These are phyloP conservation scores for Columba guinea DNA, from an alignment of 2,797 vertebrate species.

Conservation along the genomic window DNA sequence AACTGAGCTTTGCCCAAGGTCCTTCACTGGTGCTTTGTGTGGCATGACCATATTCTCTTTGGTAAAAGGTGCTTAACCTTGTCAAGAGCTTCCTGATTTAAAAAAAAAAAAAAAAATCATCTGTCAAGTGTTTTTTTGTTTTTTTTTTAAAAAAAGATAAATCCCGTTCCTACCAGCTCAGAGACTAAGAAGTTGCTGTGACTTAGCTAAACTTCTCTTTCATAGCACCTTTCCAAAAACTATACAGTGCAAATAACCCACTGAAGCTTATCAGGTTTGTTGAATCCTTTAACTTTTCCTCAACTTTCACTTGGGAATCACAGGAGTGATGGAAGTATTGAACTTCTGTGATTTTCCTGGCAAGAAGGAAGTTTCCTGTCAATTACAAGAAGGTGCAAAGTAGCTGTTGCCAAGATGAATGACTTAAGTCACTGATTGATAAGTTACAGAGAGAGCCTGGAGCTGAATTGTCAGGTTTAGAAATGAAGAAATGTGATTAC, in stretches of 20 bases:
- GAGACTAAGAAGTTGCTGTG: background rate
- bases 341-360: background rate
- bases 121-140: fast-evolving
- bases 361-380: background rate
- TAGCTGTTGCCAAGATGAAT: background rate
- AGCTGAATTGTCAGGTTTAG: background rate
- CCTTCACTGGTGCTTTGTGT: background rate
- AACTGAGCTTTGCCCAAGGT: background rate
- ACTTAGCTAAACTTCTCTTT: background rate
- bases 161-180: background rate
- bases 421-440: background rate
- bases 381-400: background rate
- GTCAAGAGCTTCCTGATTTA: background rate
- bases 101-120: background rate
- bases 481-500: background rate
- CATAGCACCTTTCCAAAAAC: background rate
- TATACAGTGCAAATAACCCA: background rate
- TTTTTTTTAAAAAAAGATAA: background rate
- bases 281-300: background rate
- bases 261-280: background rate
- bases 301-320: background rate
- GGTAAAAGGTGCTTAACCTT: background rate
- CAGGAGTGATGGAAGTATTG: background rate
- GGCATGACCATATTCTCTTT: fast-evolving
- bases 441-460: background rate